Base-by-base conservation (phyloP, 2,797 vertebrate genomes). In the Hozukius guyotensis region DNA sequence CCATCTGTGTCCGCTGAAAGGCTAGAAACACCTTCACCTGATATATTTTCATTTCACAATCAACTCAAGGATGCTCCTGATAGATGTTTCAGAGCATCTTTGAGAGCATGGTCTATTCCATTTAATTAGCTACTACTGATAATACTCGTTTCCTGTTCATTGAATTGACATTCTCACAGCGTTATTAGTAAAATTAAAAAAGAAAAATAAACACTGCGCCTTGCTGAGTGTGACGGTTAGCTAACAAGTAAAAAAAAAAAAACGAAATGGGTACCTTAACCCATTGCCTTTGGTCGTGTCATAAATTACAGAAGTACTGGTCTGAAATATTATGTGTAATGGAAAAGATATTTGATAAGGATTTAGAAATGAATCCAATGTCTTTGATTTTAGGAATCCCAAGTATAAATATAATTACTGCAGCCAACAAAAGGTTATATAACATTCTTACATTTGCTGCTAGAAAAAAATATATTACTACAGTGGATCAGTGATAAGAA, bases 91-190 rank as follows among this genome's bases (percentile, higher is more conserved):
- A 13, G 13, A 24, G 68, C n/a, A 16, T 64, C 27, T 38, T 7
- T 27, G 9, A 22, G 10, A 34, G 10, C 11, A 13, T 20, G 4
- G 11, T 5, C 12, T 0, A 1, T 5, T 65, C 3, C 25, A 7
- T 11, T 62, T 18, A 46, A 6, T 60, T 31, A 29, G 69, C 5
- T 27, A 20, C 24, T 8, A 38, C 7, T 31, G 42, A 49, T 31
- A 24, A 13, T 42, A 4, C 8, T 36, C 4, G 5, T 46, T 59
- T n/a, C 3, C 4, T n/a, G 1, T 5, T 49, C 4, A 52, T 7
- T 29, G 1, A 22, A 20, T 3, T 20, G 0, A 49, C 2, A 18
- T 56, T 34, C 12, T 8, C 2, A n/a, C 3, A 16, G 3, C 0
- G 8, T n/a, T 27, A 18, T 7, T 11, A 9, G 8, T 65, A 25